These are phyloP conservation scores for Kryptolebias ocellatus DNA, from an alignment of 2,797 vertebrate species.

Conservation along the genomic window DNA sequence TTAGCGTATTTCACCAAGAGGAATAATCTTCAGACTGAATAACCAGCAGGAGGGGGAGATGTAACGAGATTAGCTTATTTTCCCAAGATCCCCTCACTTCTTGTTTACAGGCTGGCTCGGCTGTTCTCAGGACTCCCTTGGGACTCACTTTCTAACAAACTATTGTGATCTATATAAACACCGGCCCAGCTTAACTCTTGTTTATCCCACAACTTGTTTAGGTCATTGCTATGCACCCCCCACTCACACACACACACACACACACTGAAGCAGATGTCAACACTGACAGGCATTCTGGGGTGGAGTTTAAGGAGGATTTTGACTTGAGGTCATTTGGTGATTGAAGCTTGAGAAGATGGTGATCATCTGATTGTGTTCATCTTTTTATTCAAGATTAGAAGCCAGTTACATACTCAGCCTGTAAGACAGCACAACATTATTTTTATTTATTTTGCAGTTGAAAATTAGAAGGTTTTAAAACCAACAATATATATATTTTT, in stretches of 20 bases:
- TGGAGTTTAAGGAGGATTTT: background rate
- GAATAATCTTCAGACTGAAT: conserved; percentile 3
- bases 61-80: conserved; percentile 35
- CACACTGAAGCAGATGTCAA: conserved; percentile 33
- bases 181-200: conserved; percentile 52
- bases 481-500: too few species aligned
- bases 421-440: background rate
- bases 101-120: conserved; percentile 44
- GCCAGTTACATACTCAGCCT: background rate
- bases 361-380: background rate
- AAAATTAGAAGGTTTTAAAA: too few species aligned
- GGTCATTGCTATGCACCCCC: conserved; percentile 38
- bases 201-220: conserved; percentile 68
- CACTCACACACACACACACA: background rate
- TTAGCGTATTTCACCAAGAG: background rate
- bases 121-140: conserved; percentile 59
- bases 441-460: background rate
- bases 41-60: conserved; percentile 16
- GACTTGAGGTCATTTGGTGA: conserved; percentile 20
- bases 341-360: conserved; percentile 8
- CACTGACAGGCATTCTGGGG: conserved; percentile 17
- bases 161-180: conserved; percentile 62
- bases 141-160: conserved; percentile 46
- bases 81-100: conserved; percentile 36
- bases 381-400: background rate